Base-by-base conservation (phyloP, 2,888 invertebrate species). In the Apamea anceps region DNA sequence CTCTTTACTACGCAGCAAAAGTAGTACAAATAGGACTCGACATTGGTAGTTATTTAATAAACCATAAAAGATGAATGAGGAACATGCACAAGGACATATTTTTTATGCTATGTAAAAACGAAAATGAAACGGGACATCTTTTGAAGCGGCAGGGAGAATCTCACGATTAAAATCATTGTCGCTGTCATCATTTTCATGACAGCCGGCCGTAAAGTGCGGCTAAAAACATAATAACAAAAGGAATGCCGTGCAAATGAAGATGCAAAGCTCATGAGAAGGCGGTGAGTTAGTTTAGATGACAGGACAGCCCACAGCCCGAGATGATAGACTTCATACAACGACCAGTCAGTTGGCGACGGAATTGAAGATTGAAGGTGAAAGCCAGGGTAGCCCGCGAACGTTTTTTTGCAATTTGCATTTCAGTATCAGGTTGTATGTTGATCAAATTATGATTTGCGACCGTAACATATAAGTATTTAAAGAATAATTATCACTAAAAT, bases 261-360 rank as follows among this genome's bases (percentile, higher is more conserved):
- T 85, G 85, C 72, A 60, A 82, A 80, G 81, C 84, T 57, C 42
- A 62, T 72, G 82, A 80, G 72, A 75, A 72, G 45, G 71, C 71
- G 71, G 66, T 75, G 82, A 72, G 83, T 72, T 79, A 74, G 80
- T 72, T 79, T 18, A 75, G 32, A 74, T 72, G 84, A 72, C 42
- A 72, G 62, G 65, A 75, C 77, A 76, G 77, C 48, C 82, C 86
- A 75, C 77, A 84, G 77, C 83, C 70, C 18, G 45, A 75, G 12
- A 72, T 63, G 68, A 83, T 62, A 71, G n/a, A 80, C 65, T 78
- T 83, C n/a, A 71, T 66, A 86, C 75, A 76, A 74, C 72, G 42
- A 85, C 72, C 60, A 72, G 21, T 48, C 81, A 83, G 18, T 37
- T 72, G 76, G 72, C 74, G n/a, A 84, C 87, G 84, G 87, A 85